phyloP scores from a whole-genome alignment of 2,888 invertebrate species.

The Pseudoips prasinana region DNA sequence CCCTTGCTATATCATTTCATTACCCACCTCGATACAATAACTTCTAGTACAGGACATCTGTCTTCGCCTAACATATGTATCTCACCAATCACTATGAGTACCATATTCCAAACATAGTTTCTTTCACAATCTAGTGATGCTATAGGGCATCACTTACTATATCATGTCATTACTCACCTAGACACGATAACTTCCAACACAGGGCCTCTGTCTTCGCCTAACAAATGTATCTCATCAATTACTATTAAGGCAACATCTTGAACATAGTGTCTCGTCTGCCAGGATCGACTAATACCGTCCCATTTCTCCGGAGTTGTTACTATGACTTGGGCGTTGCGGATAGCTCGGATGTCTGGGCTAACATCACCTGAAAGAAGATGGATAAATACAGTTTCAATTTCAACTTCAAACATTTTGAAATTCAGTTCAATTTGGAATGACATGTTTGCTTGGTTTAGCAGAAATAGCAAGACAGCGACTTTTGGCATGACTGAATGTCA shows the following conservation, averaged over 20 bases:
- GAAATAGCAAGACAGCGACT: too few species aligned
- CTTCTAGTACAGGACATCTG: conserved; percentile 95
- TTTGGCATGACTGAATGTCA: too few species aligned
- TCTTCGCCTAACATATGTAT: conserved; percentile 97
- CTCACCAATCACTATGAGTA: conserved; percentile 97
- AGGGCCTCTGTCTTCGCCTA: conserved; percentile 95
- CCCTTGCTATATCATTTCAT: too few species aligned
- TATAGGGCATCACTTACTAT: too few species aligned
- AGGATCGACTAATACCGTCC: conserved; percentile 99
- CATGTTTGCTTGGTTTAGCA: neutral
- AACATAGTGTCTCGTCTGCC: conserved; percentile 98
- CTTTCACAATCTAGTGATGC: conserved; percentile 99
- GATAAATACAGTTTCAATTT: too few species aligned
- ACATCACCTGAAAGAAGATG: conserved; percentile 79
- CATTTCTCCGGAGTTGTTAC: conserved; percentile 99
- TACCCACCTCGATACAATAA: conserved; percentile 92
- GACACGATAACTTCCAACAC: conserved; percentile 99
- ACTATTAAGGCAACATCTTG: conserved; percentile 94
- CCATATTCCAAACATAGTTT: conserved; percentile 96
- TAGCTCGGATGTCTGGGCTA: conserved; percentile 92
- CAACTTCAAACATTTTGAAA: neutral
- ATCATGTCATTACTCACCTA: conserved; percentile 66
- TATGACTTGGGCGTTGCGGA: conserved; percentile 93
- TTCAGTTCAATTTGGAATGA: neutral
- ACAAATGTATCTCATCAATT: conserved; percentile 98